Percentiles rank a stretch among this genome's conserved stretches.
phyloP scores from a whole-genome alignment of 2,113 vertebrate genomes.

The Nanger granti region DNA sequence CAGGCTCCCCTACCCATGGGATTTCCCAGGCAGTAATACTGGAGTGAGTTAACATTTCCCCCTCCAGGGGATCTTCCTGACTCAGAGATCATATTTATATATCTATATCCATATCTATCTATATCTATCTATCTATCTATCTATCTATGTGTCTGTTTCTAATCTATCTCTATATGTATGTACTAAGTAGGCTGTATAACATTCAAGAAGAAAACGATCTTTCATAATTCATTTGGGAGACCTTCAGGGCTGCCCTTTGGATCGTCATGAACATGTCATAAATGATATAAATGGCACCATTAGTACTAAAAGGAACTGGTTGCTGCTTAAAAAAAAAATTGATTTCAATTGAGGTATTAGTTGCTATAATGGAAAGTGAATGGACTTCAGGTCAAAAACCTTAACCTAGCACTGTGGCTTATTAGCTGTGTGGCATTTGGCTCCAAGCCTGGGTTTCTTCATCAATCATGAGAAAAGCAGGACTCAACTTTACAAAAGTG shows the following conservation, averaged over 20 bases:
- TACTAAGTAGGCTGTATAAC: neutral
- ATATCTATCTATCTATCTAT: neutral
- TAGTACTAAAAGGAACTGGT: conserved; percentile 8
- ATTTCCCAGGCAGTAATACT: neutral
- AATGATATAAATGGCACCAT: neutral
- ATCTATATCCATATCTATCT: too few relatives aligned
- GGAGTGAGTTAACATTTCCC: neutral
- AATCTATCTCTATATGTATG: neutral
- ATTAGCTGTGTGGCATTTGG: neutral
- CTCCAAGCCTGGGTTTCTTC: neutral
- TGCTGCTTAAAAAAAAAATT: neutral
- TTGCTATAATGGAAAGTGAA: neutral
- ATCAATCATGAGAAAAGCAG: neutral
- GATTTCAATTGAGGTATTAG: neutral
- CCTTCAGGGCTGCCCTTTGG: neutral
- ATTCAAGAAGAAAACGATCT: neutral
- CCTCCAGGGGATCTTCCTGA: neutral
- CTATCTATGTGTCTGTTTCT: neutral
- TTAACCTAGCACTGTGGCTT: neutral
- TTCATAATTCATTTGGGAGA: neutral
- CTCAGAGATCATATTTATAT: neutral
- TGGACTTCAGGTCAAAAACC: neutral
- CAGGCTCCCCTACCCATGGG: neutral
- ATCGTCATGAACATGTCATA: neutral
- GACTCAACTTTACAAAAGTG: neutral